Base-by-base conservation (phyloP, 30 jellyfish, hydroid and myxozoan genomes). In the Rhopilema esculentum region DNA sequence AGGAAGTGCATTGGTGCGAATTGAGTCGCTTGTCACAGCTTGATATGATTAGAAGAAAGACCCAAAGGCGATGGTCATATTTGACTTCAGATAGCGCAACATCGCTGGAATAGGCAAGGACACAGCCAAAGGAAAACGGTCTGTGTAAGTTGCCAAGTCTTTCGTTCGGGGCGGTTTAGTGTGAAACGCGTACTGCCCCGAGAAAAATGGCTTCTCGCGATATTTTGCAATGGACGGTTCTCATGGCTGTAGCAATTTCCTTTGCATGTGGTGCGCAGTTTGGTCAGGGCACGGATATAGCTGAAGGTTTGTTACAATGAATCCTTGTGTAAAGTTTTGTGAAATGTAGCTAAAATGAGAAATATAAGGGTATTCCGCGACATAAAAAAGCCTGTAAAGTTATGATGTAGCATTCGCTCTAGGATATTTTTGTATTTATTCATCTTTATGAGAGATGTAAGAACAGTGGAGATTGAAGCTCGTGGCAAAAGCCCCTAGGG, bases 111-210 rank as follows among this genome's bases (percentile, higher is more conserved):
- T 74, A 50, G 82, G 91, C 91, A 88, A 72, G 91, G 30, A 88
- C 91, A 88, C 85, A 79, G 89, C 22, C 18, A 21, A 79, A 57
- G 49, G 53, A 12, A 40, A 40, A 67, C n/a, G 18, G 30, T 40
- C 91, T 88, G 96, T 80, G 91, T 70, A 48, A 88, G 84, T 88
- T 88, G 96, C 91, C 88, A 79, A 88, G 48, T 83, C 79, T 84
- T 81, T 85, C 88, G 49, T 49, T 68, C 87, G 93, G 93, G 93
- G 93, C 88, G 93, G 93, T 85, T 52, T 30, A 57, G 88, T 73
- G 29, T 26, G 19, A 25, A 52, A 31, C 69, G 72, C 88, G 85
- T 85, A 66, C 93, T 85, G 93, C 93, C 93, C 93, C 93, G 79
- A 68, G 93, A 73, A 85, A 61, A 26, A 85, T 85, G 93, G 88